These are phyloP conservation scores for Hypomecis punctinalis DNA, from an alignment of 2,888 invertebrate species.

Conservation along the genomic window DNA sequence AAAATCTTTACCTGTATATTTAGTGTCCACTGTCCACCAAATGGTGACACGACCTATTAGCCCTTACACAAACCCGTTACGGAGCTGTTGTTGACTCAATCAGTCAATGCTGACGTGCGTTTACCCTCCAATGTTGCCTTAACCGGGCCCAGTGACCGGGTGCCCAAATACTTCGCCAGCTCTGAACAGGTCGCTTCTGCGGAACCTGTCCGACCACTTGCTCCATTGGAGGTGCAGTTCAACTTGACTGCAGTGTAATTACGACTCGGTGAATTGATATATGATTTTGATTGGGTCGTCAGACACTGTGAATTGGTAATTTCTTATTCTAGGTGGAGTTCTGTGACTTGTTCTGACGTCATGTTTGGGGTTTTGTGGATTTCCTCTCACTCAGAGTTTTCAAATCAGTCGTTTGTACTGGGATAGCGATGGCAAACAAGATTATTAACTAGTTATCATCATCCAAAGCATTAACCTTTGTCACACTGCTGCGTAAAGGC, in stretches of 20 bases:
- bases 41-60: neutral
- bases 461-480: no score
- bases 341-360: no score
- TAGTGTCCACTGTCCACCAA: neutral
- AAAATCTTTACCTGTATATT: neutral
- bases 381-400: no score
- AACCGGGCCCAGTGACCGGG: constrained; percentile 58
- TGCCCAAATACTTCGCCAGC: constrained; percentile 59
- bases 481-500: no score
- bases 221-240: constrained; percentile 21
- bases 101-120: constrained; percentile 33
- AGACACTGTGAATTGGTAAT: neutral
- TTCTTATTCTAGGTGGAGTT: no score
- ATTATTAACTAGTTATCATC: no score
- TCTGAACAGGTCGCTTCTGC: constrained; percentile 27
- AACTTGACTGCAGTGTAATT: constrained; percentile 11
- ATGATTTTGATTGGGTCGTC: neutral
- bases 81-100: constrained; percentile 16
- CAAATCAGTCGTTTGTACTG: no score
- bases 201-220: constrained; percentile 46
- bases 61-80: constrained; percentile 14
- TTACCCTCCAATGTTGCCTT: constrained; percentile 23
- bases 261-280: neutral
- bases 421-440: no score
- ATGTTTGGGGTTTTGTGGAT: no score